Evolutionary conservation across 2,888 invertebrate species (phyloP).

Genomic region (Lissocephala sabroskyi): DNA sequence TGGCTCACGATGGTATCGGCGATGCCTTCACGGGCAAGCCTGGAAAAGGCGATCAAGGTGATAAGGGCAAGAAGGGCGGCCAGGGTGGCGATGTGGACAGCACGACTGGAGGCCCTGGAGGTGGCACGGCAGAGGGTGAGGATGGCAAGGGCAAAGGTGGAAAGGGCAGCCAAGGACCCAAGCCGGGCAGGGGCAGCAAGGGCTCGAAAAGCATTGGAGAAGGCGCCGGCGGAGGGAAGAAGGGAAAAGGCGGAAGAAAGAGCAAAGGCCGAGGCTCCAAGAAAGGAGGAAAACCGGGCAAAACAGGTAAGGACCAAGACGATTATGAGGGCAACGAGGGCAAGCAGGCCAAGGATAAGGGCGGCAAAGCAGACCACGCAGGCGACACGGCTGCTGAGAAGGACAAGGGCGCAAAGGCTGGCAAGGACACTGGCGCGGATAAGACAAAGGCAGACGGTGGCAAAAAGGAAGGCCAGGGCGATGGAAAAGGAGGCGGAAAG

Average conservation of each 20-base stretch:
- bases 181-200: background rate
- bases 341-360: too few species aligned
- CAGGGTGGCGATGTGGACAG: background rate
- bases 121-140: background rate
- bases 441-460: too few species aligned
- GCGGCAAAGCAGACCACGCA: background rate
- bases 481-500: background rate
- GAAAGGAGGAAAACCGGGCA: too few species aligned
- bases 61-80: background rate
- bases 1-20: background rate
- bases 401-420: background rate
- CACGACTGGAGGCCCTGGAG: background rate
- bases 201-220: background rate
- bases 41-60: background rate
- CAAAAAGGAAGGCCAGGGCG: background rate
- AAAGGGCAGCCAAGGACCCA: background rate
- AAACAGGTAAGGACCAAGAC: too few species aligned
- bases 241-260: background rate
- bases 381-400: background rate
- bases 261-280: too few species aligned
- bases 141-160: background rate
- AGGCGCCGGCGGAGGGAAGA: background rate
- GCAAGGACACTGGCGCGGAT: background rate
- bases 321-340: too few species aligned
- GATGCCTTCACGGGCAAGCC: background rate